Conservation (phyloP, 2,888 invertebrate genomes). For the Drosophila prostipennis region DNA sequence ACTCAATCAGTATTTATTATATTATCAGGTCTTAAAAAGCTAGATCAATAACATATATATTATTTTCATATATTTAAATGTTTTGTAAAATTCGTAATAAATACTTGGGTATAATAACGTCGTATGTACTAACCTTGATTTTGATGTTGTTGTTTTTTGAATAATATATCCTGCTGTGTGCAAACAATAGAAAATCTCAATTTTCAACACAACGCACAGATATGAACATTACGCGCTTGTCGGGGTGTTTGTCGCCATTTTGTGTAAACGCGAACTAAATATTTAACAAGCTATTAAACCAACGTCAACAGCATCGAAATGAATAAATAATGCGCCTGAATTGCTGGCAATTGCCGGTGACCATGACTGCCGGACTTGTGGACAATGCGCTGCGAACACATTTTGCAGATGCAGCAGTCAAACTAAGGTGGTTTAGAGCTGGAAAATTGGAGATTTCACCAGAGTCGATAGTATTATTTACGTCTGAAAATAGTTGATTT, state of each 20-base stretch:
- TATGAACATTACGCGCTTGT: constrained; percentile 12
- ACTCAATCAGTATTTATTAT: too few relatives aligned
- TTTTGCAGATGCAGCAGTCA: constrained; percentile 51
- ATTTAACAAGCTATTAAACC: constrained; percentile 52
- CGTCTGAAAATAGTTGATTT: too few relatives aligned
- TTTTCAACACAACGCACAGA: constrained; percentile 25
- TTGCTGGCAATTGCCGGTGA: constrained; percentile 51
- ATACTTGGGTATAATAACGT: background rate
- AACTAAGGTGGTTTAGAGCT: constrained; percentile 67
- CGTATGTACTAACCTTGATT: background rate
- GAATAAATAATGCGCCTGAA: constrained; percentile 72
- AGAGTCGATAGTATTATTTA: background rate
- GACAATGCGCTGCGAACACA: constrained; percentile 55
- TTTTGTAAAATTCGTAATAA: too few relatives aligned
- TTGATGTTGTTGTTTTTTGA: background rate
- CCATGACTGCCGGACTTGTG: constrained; percentile 35
- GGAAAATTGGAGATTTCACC: background rate
- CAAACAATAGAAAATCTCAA: constrained; percentile 38
- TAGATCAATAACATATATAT: too few relatives aligned
- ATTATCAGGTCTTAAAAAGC: too few relatives aligned
- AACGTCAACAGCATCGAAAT: constrained; percentile 67
- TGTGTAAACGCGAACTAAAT: constrained; percentile 43
- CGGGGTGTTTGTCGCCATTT: constrained; percentile 17
- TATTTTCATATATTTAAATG: too few relatives aligned
- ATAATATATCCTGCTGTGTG: constrained; percentile 20